Evolutionary conservation across 2,113 vertebrate genomes (phyloP).

Genomic region (Emberiza fucata): DNA sequence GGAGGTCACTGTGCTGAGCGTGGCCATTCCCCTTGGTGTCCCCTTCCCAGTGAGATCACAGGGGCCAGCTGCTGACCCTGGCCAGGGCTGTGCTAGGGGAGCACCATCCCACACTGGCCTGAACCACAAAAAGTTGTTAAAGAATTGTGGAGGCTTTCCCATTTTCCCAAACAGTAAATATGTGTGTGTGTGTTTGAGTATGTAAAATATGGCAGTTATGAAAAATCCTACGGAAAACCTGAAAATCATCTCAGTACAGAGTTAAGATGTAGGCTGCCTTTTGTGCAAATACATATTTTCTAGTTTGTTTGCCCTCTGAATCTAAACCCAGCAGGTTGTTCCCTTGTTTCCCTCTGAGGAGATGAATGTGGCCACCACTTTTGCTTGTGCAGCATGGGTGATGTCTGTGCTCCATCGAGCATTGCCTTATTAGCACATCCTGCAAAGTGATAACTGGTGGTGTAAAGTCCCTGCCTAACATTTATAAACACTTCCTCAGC

Average conservation of each 20-base stretch:
- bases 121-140: neutral
- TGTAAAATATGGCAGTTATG: neutral
- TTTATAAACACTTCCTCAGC: slow-evolving; percentile 53
- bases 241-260: neutral
- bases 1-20: neutral
- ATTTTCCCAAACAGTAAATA: neutral
- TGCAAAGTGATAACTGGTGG: neutral
- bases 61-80: neutral
- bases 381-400: accelerated
- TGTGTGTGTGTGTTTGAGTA: neutral
- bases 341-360: neutral
- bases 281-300: neutral
- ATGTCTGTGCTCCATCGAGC: neutral
- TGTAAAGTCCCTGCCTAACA: slow-evolving; percentile 12
- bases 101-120: neutral
- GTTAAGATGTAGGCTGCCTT: neutral
- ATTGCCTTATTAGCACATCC: slow-evolving; percentile 58
- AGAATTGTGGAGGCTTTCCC: neutral
- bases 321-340: neutral
- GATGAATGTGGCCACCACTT: neutral
- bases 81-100: neutral
- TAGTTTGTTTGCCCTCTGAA: neutral
- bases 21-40: neutral
- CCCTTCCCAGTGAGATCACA: neutral
- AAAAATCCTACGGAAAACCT: neutral